phyloP scores from a whole-genome alignment of 2,113 vertebrate genomes.

The Vulpes lagopus region DNA sequence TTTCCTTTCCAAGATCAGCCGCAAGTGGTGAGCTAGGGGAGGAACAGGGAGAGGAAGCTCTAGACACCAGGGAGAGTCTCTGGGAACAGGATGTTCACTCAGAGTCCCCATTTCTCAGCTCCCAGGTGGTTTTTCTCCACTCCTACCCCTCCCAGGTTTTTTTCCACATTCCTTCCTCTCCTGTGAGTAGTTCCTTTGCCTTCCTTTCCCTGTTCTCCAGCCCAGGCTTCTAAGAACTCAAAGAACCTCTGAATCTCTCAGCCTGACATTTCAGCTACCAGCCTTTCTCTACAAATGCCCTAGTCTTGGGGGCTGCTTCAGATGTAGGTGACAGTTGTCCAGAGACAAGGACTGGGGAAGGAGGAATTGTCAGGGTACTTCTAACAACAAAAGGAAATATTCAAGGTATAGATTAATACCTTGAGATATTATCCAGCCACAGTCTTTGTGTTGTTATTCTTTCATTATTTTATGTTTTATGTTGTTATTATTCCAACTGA shows the following conservation, averaged over 20 bases:
- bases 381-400: not conserved
- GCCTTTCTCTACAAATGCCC: not conserved
- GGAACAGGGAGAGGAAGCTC: not conserved
- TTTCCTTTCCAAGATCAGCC: not conserved
- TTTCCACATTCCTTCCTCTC: not conserved
- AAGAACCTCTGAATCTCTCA: not conserved
- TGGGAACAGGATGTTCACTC: not conserved
- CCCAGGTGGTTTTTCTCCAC: not conserved
- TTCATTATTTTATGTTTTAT: not conserved
- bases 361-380: not conserved
- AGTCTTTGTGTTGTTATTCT: not conserved
- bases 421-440: not conserved
- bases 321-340: not conserved
- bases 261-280: not conserved
- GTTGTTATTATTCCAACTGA: not conserved
- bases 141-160: not conserved
- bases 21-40: not conserved
- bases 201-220: not conserved
- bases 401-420: not conserved
- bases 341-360: not conserved
- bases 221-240: not conserved
- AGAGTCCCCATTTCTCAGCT: not conserved
- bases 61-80: not conserved
- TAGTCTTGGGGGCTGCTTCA: not conserved
- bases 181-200: not conserved